Conservation (phyloP, 2,888 invertebrate species). For the Ceramica pisi region DNA sequence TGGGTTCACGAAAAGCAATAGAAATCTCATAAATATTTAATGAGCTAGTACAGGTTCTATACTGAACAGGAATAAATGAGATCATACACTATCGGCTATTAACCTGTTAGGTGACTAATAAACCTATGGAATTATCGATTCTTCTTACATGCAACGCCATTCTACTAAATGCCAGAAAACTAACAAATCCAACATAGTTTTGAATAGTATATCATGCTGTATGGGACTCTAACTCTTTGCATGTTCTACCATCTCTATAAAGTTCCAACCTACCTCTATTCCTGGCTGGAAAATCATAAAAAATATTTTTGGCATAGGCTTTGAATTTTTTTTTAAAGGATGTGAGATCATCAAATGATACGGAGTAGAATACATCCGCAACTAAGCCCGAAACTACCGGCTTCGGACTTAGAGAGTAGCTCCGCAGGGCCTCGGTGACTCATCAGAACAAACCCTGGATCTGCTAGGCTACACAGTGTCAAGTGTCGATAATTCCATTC, state of each 20-base stretch:
- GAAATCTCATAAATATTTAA: conserved; percentile 38
- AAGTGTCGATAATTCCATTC: no score
- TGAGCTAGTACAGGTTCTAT: conserved; percentile 7
- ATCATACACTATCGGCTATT: conserved; percentile 23
- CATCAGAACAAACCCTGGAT: no score
- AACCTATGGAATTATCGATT: neutral
- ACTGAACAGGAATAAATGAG: conserved; percentile 16
- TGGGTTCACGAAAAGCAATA: conserved; percentile 24
- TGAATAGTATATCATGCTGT: neutral
- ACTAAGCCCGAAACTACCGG: no score
- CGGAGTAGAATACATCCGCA: no score
- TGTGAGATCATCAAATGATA: no score
- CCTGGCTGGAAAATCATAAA: no score
- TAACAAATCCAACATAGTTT: neutral
- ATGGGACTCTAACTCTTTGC: neutral
- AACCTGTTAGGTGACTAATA: neutral
- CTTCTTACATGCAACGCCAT: neutral
- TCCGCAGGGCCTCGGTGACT: no score
- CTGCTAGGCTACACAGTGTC: no score
- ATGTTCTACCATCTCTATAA: neutral
- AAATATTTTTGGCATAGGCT: no score
- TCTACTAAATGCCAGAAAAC: neutral
- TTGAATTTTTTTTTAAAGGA: no score
- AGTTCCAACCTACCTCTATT: no score
- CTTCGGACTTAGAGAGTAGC: no score